Base-by-base conservation (phyloP, 2,888 invertebrate species). In the Polyommatus iphigenia region DNA sequence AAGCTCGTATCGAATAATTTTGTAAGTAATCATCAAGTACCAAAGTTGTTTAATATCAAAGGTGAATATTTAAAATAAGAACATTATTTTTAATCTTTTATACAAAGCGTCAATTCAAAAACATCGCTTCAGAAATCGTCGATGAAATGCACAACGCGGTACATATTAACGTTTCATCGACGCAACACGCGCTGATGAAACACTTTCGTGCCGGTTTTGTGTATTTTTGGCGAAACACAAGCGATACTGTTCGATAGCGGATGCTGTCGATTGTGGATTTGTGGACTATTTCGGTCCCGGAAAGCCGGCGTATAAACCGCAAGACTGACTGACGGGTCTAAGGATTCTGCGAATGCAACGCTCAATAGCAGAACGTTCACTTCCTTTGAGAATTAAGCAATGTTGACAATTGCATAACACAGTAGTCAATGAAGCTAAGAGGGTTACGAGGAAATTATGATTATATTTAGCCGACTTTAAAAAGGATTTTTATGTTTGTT, bases 251-350 rank as follows among this genome's bases (percentile, higher is more conserved):
- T 89, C 89, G 89, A 88, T 88, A 89, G 86, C 90, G 91, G 90
- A 92, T 89, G 88, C 91, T 84, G 89, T 86, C 87, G 90, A 92
- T 92, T 91, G 90, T 89, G 85, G 87, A 89, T 87, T 93, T 91
- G 90, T 89, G 85, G 87, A 89, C 87, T 93, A 93, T 94, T 94
- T 93, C 85, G 88, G 91, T 90, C 92, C 88, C 90, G 90, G 90
- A 87, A 91, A 91, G 89, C 86, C 80, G 80, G 79, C 79, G 80
- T 79, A 88, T 90, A 90, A 90, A 90, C 88, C 87, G 78, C 77
- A 78, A 57, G 54, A 77, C 78, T 62, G 36, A 54, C 36, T 62
- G 36, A 54, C 36, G 54, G 36, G 29, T 78, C 78, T 54, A 54
- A 75, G 54, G 75, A 82, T 88, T 87, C 86, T 79, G 81, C 82